Conservation (phyloP, 2,113 vertebrate species). For the Athene cunicularia region DNA sequence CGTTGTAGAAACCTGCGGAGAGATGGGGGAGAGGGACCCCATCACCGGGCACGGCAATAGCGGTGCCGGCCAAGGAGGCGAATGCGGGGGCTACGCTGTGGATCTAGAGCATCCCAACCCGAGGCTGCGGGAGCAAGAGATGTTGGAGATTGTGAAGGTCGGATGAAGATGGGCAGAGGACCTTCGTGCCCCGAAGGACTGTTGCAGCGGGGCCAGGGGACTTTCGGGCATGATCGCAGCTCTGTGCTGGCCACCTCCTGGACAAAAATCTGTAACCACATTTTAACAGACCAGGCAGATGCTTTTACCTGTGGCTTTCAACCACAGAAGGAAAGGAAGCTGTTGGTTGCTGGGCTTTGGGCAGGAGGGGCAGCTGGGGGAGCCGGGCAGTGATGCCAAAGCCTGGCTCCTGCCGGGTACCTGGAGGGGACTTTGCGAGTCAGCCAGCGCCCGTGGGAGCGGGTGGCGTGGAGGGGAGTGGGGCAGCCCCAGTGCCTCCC, state of each 20-base stretch:
- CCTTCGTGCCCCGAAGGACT: accelerated
- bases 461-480: not conserved
- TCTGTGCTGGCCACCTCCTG: not conserved
- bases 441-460: accelerated
- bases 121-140: accelerated
- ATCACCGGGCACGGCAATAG: accelerated
- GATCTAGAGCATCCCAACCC: not conserved
- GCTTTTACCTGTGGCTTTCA: not conserved
- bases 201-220: not conserved
- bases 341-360: not conserved
- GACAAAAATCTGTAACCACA: not conserved
- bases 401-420: not conserved
- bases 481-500: not conserved
- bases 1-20: conserved; percentile 85
- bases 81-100: accelerated
- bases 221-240: accelerated
- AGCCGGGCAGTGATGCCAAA: accelerated
- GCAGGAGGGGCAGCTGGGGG: not conserved
- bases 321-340: not conserved
- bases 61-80: accelerated
- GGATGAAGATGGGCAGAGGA: not conserved
- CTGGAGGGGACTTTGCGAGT: not conserved
- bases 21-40: not conserved
- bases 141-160: accelerated
- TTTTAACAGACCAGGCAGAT: not conserved